Evolutionary conservation across 2,113 vertebrate species (phyloP).

Genomic region (Upupa epops): DNA sequence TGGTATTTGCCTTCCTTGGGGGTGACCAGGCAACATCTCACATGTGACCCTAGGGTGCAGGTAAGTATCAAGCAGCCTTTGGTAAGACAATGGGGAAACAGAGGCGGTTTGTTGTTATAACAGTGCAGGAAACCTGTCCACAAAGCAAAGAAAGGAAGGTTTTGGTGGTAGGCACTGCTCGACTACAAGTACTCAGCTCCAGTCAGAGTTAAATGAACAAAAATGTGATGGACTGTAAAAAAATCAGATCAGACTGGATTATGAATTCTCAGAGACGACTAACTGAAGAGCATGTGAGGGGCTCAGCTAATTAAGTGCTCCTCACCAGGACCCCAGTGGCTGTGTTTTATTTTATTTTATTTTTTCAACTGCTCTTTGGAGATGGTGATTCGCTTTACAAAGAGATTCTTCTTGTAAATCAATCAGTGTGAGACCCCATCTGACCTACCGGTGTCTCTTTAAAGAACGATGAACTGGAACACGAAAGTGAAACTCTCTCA

Average conservation of each 20-base stretch:
- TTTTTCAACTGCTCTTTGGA: constrained; percentile 21
- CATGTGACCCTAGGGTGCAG: neutral
- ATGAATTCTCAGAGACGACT: neutral
- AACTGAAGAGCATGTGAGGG: neutral
- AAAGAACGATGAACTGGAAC: constrained; percentile 64
- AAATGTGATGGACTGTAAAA: neutral
- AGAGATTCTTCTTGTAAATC: constrained; percentile 29
- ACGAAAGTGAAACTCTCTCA: constrained; percentile 49
- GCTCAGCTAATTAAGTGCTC: constrained; percentile 12
- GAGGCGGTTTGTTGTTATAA: neutral
- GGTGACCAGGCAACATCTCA: neutral
- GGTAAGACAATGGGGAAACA: neutral
- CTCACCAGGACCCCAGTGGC: neutral
- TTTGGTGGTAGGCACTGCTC: neutral
- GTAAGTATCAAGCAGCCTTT: neutral
- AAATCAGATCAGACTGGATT: neutral
- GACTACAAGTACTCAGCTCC: neutral
- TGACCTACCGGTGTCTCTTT: constrained; percentile 55
- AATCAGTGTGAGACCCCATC: constrained; percentile 26
- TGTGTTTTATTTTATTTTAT: neutral
- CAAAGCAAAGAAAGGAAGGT: neutral
- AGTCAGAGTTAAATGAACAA: neutral
- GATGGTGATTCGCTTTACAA: constrained; percentile 26
- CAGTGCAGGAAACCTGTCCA: neutral
- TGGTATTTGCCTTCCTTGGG: neutral